phyloP scores from a whole-genome alignment of 2,888 invertebrate genomes.

The Acleris sparsana region DNA sequence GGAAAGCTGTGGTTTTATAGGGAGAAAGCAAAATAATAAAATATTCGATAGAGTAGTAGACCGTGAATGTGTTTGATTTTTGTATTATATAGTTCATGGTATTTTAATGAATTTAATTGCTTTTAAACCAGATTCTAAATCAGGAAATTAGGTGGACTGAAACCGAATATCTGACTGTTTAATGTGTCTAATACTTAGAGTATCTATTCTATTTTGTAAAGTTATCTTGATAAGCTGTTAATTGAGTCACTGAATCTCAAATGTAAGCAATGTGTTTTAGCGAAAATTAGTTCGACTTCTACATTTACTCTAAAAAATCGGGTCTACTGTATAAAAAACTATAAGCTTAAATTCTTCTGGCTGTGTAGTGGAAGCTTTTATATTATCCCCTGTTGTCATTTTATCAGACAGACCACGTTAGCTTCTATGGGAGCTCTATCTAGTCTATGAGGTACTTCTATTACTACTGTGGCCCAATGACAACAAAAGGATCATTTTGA shows the following conservation, averaged over 20 bases:
- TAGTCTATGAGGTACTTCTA: conserved; percentile 57
- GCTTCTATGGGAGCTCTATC: conserved; percentile 48
- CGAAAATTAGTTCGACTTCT: conserved; percentile 19
- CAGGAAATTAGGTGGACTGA: no score
- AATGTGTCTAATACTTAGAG: no score
- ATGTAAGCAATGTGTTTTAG: conserved; percentile 7
- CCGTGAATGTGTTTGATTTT: no score
- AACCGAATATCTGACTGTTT: no score
- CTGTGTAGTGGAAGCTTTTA: conserved; percentile 64
- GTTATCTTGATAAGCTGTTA: background rate
- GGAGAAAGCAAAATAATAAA: conserved; percentile 9
- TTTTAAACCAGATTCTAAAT: no score
- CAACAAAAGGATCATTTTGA: conserved; percentile 68
- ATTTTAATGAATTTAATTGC: no score
- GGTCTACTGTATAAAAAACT: conserved; percentile 52
- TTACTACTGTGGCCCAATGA: conserved; percentile 71
- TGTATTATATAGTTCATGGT: no score
- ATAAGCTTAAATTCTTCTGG: conserved; percentile 60
- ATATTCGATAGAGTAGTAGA: no score
- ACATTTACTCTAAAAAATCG: conserved; percentile 40
- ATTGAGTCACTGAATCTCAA: background rate
- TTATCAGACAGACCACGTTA: conserved; percentile 44
- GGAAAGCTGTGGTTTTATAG: conserved; percentile 36
- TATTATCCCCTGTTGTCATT: conserved; percentile 62
- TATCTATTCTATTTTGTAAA: no score